These are phyloP conservation scores for Enteromius mattozi DNA, from an alignment of 2,797 vertebrate species.

Conservation along the genomic window DNA sequence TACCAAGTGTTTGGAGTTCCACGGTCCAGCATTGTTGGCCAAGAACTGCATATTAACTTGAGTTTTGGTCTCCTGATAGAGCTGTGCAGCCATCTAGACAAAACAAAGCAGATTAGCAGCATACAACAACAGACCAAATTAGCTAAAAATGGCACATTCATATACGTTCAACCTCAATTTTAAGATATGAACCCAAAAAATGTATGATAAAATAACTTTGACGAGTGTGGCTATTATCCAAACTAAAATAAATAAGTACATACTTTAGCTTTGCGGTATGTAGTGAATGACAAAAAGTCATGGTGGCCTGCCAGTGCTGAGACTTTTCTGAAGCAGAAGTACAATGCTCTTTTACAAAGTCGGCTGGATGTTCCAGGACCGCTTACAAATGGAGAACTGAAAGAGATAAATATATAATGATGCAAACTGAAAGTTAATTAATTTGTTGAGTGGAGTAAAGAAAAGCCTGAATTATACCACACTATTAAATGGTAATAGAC, in stretches of 20 bases:
- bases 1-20: slow-evolving; percentile 78
- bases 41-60: slow-evolving; percentile 71
- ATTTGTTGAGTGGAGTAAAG: background rate
- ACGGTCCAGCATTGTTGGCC: slow-evolving; percentile 70
- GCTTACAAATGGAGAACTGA: slow-evolving; percentile 77
- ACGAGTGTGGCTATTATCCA: background rate
- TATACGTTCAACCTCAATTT: background rate
- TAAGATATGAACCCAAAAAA: background rate
- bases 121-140: background rate
- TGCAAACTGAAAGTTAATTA: background rate
- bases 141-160: background rate
- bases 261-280: slow-evolving; percentile 78
- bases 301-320: slow-evolving; percentile 65
- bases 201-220: background rate
- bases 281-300: slow-evolving; percentile 69
- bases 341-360: slow-evolving; percentile 80
- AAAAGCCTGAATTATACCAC: background rate
- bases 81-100: slow-evolving; percentile 59
- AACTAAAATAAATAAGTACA: background rate
- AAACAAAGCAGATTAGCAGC: slow-evolving; percentile 8
- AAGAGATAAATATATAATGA: background rate
- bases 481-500: background rate
- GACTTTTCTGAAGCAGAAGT: slow-evolving; percentile 71
- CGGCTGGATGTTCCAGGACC: slow-evolving; percentile 75
- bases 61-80: slow-evolving; percentile 69